Evolutionary conservation across 1,140 invertebrate species (phyloP), one percentile per base, ranked within the genome.

Genomic region (Euglossa dilemma): DNA sequence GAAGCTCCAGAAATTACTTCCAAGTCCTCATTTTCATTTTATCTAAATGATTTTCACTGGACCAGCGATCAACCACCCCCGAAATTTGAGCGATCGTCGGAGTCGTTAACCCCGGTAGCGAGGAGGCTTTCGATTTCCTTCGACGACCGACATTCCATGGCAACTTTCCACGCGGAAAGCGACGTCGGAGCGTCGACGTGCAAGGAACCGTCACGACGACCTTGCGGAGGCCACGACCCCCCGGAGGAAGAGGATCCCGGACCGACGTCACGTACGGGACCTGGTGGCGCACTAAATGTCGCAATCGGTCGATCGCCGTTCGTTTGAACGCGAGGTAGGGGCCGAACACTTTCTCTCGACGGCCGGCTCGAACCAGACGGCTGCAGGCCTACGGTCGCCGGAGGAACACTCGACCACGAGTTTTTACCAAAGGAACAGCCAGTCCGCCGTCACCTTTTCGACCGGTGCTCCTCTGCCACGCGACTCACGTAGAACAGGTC

Each of bases 341-440:
- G 84, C 80, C 83, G 85, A 89, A 83, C 82, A 93, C 93, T 93
- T 93, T 93, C 93, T 93, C 93, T 91, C 84, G 75, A 86, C 64
- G 23, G 16, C 47, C 76, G 87, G 83, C 80, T 84, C 85, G 85
- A 84, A 71, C 85, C 80, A 82, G 79, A 52, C 70, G 74, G 25
- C 36, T 8, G 4, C 59, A 28, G 86, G 87, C 64, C 87, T 85
- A 81, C 84, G 74, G 54, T 83, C 83, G 72, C 88, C 79, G 80
- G 83, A 83, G 63, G 85, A 90, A 90, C 93, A 93, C 92, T 93
- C 92, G 87, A 82, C 90, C 80, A 76, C 71, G 86, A 90, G 91
- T 94, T 93, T 94, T 93, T 92, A 93, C 90, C 87, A 91, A 92
- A 90, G 91, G 86, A 92, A 85, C 91, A 92, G 85, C 83, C 64